These are phyloP conservation scores for Nymphalis io DNA, from an alignment of 1,140 invertebrate genomes.

Conservation along the genomic window DNA sequence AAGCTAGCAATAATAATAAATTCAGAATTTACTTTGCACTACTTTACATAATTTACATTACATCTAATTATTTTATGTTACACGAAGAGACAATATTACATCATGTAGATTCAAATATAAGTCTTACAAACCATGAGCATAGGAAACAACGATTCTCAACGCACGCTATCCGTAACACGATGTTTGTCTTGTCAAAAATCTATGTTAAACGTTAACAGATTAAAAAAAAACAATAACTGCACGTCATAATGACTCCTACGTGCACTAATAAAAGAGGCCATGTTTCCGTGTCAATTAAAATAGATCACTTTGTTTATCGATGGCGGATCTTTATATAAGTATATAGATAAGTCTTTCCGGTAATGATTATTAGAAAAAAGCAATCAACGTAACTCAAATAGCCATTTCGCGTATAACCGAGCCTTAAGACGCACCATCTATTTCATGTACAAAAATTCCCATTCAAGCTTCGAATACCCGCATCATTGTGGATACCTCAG, in stretches of 20 bases:
- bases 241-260: not conserved
- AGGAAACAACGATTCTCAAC: constrained; percentile 59
- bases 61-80: no score
- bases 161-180: constrained; percentile 57
- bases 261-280: not conserved
- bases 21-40: no score
- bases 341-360: no score
- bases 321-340: no score
- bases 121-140: constrained; percentile 56
- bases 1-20: no score
- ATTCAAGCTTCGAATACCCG: constrained; percentile 29
- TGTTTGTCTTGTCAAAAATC: constrained; percentile 68
- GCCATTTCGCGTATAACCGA: no score
- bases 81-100: no score
- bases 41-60: no score
- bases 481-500: constrained; percentile 28
- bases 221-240: not conserved
- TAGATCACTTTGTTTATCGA: constrained; percentile 29
- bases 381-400: no score
- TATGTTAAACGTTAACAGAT: constrained; percentile 21
- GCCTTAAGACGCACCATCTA: not conserved
- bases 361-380: no score
- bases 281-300: not conserved
- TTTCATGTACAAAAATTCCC: constrained; percentile 8
- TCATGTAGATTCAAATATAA: no score